Evolutionary conservation across 2,888 invertebrate genomes (phyloP).

Genomic region (Agrenia bidenticulata): DNA sequence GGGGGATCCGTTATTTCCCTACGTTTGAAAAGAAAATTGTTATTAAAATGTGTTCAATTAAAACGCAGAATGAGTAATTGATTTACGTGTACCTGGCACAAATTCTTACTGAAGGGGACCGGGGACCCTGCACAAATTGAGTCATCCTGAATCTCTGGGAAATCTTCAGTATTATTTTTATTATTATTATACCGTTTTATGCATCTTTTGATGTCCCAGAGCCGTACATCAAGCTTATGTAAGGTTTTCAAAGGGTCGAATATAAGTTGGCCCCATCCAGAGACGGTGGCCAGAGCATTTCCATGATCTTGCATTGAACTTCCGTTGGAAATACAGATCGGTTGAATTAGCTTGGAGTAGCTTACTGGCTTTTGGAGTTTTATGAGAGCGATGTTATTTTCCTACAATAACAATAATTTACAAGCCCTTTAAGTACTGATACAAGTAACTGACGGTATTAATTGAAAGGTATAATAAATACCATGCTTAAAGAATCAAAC

Average conservation of each 20-base stretch:
- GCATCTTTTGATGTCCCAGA: slow-evolving; percentile 24
- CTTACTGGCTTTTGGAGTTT: slow-evolving; percentile 75
- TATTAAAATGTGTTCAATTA: not conserved
- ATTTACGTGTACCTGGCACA: not conserved
- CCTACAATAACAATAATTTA: slow-evolving; percentile 59
- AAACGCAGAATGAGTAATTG: not conserved
- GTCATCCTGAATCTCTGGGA: slow-evolving; percentile 15
- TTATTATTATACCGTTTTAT: slow-evolving; percentile 5
- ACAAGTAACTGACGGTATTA: not conserved
- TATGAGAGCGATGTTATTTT: slow-evolving; percentile 79
- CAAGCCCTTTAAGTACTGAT: not conserved
- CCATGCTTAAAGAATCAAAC: slow-evolving; percentile 78
- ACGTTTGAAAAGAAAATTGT: not conserved
- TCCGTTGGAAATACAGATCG: slow-evolving; percentile 66
- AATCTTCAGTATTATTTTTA: not conserved
- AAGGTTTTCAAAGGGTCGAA: slow-evolving; percentile 18
- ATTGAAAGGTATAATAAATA: slow-evolving; percentile 54
- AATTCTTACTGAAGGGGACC: not conserved
- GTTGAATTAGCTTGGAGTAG: slow-evolving; percentile 70
- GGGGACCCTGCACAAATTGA: slow-evolving; percentile 19
- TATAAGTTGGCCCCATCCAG: slow-evolving; percentile 21
- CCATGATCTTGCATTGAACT: not conserved
- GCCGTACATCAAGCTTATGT: slow-evolving; percentile 12
- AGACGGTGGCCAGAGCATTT: not conserved
- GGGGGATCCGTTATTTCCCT: slow-evolving; percentile 26